Evolutionary conservation across 92 coral and sea anemone genomes (phyloP).

Genomic region (Paramuricea clavata): DNA sequence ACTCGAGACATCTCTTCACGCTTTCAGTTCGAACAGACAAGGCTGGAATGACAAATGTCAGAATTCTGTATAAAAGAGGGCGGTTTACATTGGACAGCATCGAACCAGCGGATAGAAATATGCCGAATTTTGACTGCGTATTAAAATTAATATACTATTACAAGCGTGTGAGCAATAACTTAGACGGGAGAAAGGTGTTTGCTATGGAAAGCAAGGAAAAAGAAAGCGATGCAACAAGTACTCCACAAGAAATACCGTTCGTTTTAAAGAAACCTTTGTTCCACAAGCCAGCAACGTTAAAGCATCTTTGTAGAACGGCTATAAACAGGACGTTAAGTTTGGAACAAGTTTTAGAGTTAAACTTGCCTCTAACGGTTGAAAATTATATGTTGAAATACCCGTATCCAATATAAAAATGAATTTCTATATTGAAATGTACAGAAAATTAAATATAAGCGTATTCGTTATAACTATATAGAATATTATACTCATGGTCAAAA

Average conservation of each 20-base stretch:
- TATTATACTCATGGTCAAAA: too few species aligned
- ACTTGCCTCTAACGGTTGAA: constrained; percentile 43
- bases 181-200: constrained; percentile 29
- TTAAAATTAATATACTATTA: constrained; percentile 66
- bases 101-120: not conserved
- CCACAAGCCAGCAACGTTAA: constrained; percentile 55
- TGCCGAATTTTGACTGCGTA: constrained; percentile 70
- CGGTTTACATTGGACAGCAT: constrained; percentile 58
- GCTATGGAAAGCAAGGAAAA: not conserved
- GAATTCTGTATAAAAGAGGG: constrained; percentile 48
- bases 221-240: not conserved
- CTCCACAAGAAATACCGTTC: not conserved
- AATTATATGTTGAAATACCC: constrained; percentile 61
- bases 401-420: constrained; percentile 53
- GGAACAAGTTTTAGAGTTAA: not conserved
- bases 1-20: constrained; percentile 65
- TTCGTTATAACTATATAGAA: too few species aligned
- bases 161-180: constrained; percentile 49
- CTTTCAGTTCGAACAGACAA: constrained; percentile 48
- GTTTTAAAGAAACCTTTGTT: constrained; percentile 56
- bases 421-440: constrained; percentile 9
- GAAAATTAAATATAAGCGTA: not conserved
- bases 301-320: constrained; percentile 66
- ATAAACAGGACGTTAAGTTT: constrained; percentile 42
- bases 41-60: constrained; percentile 64